Percentiles rank a stretch among this genome's conserved stretches.
phyloP scores from a whole-genome alignment of 64 coral and sea anemone species.

The Actinia equina region DNA sequence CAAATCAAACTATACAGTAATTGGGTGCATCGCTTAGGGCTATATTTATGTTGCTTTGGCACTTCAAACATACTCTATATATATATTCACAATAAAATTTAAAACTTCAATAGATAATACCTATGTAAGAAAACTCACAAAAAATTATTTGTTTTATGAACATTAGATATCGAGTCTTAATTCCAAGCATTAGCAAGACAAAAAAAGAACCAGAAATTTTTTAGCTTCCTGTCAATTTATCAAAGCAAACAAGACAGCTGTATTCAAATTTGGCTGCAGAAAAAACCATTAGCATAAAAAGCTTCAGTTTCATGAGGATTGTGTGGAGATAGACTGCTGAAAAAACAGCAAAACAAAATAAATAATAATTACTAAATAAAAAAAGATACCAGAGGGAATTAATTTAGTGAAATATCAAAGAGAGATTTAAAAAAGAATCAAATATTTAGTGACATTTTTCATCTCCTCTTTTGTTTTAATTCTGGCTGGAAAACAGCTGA shows the following conservation, averaged over 20 bases:
- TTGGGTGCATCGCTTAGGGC: no score
- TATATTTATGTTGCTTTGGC: no score
- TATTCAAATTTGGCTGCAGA: neutral
- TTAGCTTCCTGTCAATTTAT: slow-evolving; percentile 1
- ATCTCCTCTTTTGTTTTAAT: neutral
- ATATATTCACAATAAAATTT: neutral
- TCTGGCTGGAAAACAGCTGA: neutral
- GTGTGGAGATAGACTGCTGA: neutral
- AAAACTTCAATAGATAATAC: no score
- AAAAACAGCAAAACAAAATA: neutral
- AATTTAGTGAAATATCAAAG: neutral
- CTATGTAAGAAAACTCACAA: no score
- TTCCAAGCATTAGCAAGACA: neutral
- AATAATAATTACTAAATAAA: neutral
- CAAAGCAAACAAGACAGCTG: neutral
- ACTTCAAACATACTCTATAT: no score
- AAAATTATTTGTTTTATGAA: no score
- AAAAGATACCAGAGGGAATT: neutral
- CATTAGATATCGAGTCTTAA: neutral
- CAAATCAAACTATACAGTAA: neutral
- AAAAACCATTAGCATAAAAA: neutral
- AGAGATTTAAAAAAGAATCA: neutral
- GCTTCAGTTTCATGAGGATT: neutral
- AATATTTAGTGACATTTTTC: neutral
- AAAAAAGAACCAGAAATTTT: neutral